Evolutionary conservation across 2,888 invertebrate genomes (phyloP).

Genomic region (Agrotis exclamationis): DNA sequence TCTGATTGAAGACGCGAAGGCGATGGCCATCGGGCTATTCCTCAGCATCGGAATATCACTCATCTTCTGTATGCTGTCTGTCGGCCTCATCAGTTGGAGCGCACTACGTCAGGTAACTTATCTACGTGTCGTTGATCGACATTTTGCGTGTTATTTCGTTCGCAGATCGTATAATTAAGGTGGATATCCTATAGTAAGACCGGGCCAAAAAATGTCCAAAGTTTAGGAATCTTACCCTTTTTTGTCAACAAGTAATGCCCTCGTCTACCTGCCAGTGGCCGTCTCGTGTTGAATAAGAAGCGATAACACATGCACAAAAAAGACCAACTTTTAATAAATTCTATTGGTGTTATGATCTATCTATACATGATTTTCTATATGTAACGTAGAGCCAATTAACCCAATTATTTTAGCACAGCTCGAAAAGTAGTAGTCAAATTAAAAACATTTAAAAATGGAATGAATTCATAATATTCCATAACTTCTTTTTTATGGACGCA

Average conservation of each 20-base stretch:
- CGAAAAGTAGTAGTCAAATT: no score
- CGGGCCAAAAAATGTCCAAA: neutral
- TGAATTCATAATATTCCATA: no score
- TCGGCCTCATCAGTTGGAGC: slow-evolving; percentile 91
- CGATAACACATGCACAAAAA: no score
- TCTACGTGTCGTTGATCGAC: neutral
- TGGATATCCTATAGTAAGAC: neutral
- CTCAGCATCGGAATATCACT: slow-evolving; percentile 79
- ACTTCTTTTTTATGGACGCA: neutral
- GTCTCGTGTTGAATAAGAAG: no score
- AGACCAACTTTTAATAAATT: no score
- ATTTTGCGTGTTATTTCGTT: neutral
- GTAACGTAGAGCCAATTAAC: no score
- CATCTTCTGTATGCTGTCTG: slow-evolving; percentile 85
- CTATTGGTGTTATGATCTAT: neutral
- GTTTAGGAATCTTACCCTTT: neutral
- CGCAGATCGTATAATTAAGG: slow-evolving; percentile 23
- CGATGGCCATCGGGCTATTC: slow-evolving; percentile 89
- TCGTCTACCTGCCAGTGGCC: neutral
- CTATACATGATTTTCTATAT: no score
- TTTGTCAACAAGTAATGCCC: neutral
- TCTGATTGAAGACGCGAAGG: slow-evolving; percentile 88
- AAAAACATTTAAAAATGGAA: slow-evolving; percentile 2
- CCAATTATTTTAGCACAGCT: no score
- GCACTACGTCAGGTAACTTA: slow-evolving; percentile 89